Evolutionary conservation across 2,888 invertebrate genomes (phyloP).

Genomic region (Ornithoptera priamus): DNA sequence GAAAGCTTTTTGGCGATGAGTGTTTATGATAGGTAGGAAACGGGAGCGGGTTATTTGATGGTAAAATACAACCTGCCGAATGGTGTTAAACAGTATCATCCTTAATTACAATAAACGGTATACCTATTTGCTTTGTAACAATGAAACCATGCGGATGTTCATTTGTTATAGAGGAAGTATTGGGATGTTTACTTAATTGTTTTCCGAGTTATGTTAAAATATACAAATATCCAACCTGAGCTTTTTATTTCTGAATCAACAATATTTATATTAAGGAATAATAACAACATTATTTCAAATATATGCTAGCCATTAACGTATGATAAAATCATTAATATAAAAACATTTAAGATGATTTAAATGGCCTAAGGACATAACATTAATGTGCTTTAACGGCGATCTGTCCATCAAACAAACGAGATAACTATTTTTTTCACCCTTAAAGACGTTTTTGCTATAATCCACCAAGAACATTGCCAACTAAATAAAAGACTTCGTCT

Average conservation of each 20-base stretch:
- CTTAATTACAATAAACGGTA: slow-evolving; percentile 27
- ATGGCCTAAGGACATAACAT: too few species aligned
- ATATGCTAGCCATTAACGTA: too few species aligned
- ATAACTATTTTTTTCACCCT: too few species aligned
- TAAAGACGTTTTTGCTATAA: too few species aligned
- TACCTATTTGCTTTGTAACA: slow-evolving; percentile 27
- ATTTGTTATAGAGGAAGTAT: neutral
- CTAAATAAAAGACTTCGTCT: too few species aligned
- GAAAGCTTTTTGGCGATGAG: slow-evolving; percentile 66
- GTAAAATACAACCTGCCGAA: slow-evolving; percentile 29
- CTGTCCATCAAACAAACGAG: too few species aligned
- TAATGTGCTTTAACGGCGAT: too few species aligned
- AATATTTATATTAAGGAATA: too few species aligned
- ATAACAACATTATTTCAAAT: too few species aligned
- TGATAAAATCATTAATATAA: too few species aligned
- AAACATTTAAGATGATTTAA: too few species aligned
- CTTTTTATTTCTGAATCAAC: neutral
- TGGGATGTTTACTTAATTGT: slow-evolving; percentile 1
- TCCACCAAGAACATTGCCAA: too few species aligned
- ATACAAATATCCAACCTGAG: neutral
- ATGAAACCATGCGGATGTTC: slow-evolving; percentile 8
- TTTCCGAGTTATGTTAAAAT: neutral
- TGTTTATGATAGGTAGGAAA: slow-evolving; percentile 56
- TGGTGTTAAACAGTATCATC: slow-evolving; percentile 29
- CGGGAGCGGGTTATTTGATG: slow-evolving; percentile 32